Conservation (phyloP, 1,140 invertebrate genomes). For the Lepidurus arcticus region DNA sequence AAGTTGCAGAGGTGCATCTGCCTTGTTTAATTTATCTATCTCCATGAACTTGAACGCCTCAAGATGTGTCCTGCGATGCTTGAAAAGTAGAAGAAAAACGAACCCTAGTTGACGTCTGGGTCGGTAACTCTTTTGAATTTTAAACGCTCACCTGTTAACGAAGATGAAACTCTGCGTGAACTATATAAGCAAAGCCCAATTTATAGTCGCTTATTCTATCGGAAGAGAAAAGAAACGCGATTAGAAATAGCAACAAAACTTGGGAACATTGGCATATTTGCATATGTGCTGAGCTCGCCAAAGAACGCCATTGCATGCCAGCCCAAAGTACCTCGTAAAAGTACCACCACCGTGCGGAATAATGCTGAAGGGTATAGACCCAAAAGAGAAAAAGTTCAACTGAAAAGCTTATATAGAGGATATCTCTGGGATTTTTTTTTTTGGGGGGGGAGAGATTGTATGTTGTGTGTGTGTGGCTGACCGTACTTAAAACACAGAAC, state of each 20-base stretch:
- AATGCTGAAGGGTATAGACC: neutral
- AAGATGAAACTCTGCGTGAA: no score
- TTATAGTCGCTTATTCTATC: no score
- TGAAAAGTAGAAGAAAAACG: no score
- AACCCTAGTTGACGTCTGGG: no score
- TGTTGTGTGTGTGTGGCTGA: slow-evolving; percentile 3
- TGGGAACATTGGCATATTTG: neutral
- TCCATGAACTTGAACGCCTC: no score
- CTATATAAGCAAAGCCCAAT: no score
- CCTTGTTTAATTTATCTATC: no score
- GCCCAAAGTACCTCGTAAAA: neutral
- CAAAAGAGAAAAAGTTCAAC: neutral
- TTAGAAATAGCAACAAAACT: neutral
- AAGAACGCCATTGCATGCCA: slow-evolving; percentile 1
- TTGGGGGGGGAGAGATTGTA: neutral
- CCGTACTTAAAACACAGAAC: neutral
- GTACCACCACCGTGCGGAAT: neutral
- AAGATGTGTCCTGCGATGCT: no score
- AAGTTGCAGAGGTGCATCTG: no score
- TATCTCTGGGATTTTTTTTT: neutral
- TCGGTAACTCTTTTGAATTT: no score
- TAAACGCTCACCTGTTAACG: no score
- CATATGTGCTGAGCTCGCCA: neutral
- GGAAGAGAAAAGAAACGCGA: no score
- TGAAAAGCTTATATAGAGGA: neutral